A percentile compares a stretch with the other conserved stretches of the same genome.
phyloP scores from a whole-genome alignment of 2,113 vertebrate species.

The Dermatemys mawii region DNA sequence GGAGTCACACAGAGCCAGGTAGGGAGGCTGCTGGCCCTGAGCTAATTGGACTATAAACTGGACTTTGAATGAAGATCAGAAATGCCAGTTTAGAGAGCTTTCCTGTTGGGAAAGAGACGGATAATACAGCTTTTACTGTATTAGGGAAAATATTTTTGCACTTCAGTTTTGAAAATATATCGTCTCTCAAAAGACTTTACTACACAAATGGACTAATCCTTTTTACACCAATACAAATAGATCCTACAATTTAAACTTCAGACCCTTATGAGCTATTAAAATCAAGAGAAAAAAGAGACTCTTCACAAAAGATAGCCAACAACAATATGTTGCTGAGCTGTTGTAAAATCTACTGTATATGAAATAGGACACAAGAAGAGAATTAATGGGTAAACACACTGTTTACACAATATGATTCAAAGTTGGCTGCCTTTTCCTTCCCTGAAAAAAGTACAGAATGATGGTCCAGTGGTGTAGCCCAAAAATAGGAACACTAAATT shows the following conservation, averaged over 20 bases:
- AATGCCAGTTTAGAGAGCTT: too few species aligned
- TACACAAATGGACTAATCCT: background rate
- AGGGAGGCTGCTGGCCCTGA: too few species aligned
- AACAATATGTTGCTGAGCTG: background rate
- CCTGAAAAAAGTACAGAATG: background rate
- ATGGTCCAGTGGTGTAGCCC: background rate
- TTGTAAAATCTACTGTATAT: background rate
- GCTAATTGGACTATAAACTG: too few species aligned
- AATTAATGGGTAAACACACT: background rate
- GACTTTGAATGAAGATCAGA: too few species aligned
- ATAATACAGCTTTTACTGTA: background rate
- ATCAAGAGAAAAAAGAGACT: background rate
- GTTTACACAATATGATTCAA: background rate
- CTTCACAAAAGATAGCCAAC: constrained; percentile 12
- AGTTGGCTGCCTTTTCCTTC: background rate
- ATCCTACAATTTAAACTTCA: background rate
- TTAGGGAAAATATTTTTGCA: background rate
- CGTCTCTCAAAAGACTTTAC: background rate
- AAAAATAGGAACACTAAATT: constrained; percentile 1
- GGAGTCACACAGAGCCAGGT: too few species aligned
- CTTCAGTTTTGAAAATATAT: background rate
- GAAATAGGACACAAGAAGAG: background rate
- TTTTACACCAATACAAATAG: background rate
- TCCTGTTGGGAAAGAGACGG: too few species aligned
- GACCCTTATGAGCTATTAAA: background rate